Evolutionary conservation across 2,797 vertebrate genomes (phyloP).

Genomic region (Ptychobarbus kaznakovi): DNA sequence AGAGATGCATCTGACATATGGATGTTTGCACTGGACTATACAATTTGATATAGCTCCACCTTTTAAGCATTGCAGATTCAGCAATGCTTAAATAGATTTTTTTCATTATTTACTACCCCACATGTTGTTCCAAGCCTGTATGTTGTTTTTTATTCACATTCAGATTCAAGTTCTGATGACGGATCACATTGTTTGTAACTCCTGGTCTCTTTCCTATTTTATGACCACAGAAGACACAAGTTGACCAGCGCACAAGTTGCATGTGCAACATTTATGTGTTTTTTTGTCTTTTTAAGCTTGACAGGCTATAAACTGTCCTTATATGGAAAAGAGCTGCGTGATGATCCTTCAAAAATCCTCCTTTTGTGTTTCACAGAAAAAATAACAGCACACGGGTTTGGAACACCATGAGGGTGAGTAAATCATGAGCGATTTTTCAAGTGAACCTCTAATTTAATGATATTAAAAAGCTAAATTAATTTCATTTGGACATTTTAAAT

Average conservation of each 20-base stretch:
- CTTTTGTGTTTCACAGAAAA: conserved; percentile 42
- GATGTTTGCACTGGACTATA: not conserved
- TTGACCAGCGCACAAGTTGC: not conserved
- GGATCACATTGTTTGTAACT: not conserved
- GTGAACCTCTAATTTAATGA: not conserved
- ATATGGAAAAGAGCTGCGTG: not conserved
- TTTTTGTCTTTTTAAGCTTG: not conserved
- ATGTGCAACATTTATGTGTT: not conserved
- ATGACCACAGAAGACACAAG: not conserved
- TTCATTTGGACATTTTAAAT: conserved; percentile 62
- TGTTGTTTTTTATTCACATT: not conserved
- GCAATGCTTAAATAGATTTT: not conserved
- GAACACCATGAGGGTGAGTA: not conserved
- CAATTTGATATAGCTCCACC: not conserved
- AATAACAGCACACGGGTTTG: not conserved
- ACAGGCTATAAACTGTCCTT: not conserved
- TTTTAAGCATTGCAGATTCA: not conserved
- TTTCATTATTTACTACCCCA: not conserved
- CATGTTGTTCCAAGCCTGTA: not conserved
- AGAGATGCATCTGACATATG: conserved; percentile 50
- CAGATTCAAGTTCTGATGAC: not conserved
- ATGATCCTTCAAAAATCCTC: not conserved
- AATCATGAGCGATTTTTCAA: not conserved
- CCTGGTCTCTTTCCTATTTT: not conserved
- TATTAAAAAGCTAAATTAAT: conserved; percentile 27